Evolutionary conservation across 2,888 invertebrate genomes (phyloP).

Genomic region (Yponomeuta plumbellus): DNA sequence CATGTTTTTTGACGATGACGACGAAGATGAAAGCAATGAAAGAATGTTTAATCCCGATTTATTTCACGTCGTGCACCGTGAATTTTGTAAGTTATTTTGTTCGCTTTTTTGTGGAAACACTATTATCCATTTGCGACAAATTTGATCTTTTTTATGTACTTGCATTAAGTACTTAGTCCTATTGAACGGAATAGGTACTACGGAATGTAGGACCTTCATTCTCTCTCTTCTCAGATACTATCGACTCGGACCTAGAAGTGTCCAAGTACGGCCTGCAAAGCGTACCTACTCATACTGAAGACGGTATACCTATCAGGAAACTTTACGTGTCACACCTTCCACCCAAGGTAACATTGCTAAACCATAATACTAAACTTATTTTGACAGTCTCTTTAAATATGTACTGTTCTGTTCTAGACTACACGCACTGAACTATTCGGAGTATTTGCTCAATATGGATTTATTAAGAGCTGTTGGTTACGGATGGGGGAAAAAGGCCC

Average conservation of each 20-base stretch:
- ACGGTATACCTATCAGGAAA: conserved; percentile 77
- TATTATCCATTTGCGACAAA: background rate
- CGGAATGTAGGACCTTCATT: conserved; percentile 14
- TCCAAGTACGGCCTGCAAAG: conserved; percentile 43
- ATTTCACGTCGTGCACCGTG: conserved; percentile 53
- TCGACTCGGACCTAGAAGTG: conserved; percentile 44
- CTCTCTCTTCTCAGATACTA: conserved; percentile 39
- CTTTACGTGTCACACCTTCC: conserved; percentile 76
- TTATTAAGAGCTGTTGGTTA: conserved; percentile 74
- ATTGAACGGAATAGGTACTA: no score
- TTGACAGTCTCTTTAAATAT: no score
- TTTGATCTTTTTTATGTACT: background rate
- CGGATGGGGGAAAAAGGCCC: conserved; percentile 61
- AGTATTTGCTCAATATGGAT: conserved; percentile 75
- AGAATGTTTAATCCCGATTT: conserved; percentile 52
- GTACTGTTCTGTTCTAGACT: conserved; percentile 54
- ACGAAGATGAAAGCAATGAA: no score
- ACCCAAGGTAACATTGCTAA: conserved; percentile 54
- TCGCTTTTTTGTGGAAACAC: background rate
- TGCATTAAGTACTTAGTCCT: no score
- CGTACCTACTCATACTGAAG: conserved; percentile 71
- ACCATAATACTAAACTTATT: background rate
- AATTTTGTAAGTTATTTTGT: conserved; percentile 46
- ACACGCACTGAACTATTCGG: conserved; percentile 69
- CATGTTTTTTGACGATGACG: conserved; percentile 61